Base-by-base conservation (phyloP, 2,888 invertebrate genomes). In the Lepidocyrtinus sp. region DNA sequence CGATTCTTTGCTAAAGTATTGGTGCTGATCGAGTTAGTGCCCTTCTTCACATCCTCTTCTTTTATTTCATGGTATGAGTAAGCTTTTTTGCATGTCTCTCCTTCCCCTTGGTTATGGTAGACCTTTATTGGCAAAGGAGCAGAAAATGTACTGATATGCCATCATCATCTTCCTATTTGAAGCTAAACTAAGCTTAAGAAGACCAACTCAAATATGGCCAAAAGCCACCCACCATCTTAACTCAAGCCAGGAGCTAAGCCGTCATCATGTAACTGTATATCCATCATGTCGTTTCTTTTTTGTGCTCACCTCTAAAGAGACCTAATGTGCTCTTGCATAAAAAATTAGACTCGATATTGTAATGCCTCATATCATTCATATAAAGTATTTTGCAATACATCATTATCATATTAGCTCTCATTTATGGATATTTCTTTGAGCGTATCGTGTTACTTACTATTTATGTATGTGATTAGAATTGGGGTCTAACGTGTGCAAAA, bases 21-120 rank as follows among this genome's bases (percentile, higher is more conserved):
- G n/a, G n/a, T n/a, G n/a, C n/a, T n/a, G n/a, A n/a, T n/a, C n/a
- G n/a, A 19, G 50, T 68, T 61, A n/a, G 68, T 75, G 68, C 69
- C 68, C 75, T 75, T 75, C 75, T 63, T 75, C 69, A 26, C 46
- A 75, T 75, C 75, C 75, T 75, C 68, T 67, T 1, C 27, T 61
- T 50, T 22, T 9, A 19, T 21, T 22, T 19, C 3, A 1, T 64
- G 2, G 17, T n/a, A 64, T 64, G 64, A 26, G 5, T 50, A 50
- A 50, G 59, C 59, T 19, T 45, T 45, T 67, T 19, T 17, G 36
- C 36, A 36, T 45, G 67, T 36, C 45, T 22, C 3, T 45, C 19
- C 64, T 21, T 64, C 27, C 7, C n/a, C n/a, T 17, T 26, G n/a
- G 2, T 64, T 62, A 12, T 15, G 45, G 3, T n/a, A 62, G 46